phyloP scores from a whole-genome alignment of 2,888 invertebrate species.

The Nomada goodeniana region DNA sequence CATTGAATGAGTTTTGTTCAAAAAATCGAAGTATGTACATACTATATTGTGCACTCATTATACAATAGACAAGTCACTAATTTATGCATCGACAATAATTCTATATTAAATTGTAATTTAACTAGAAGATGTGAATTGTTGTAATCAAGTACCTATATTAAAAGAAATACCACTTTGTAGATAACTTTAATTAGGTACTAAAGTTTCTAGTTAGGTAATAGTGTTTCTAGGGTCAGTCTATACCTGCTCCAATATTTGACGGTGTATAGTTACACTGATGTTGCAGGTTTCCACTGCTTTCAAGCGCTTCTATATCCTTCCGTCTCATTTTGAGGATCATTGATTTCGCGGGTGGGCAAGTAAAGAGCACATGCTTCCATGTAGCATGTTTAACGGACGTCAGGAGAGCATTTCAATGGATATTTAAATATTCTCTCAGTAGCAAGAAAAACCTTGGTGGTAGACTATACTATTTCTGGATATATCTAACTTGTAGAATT shows the following conservation, averaged over 20 bases:
- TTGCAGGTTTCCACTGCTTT: conserved; percentile 45
- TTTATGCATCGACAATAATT: too few relatives aligned
- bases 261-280: conserved; percentile 20
- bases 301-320: conserved; percentile 23
- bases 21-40: too few relatives aligned
- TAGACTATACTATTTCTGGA: not conserved
- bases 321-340: conserved; percentile 41
- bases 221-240: too few relatives aligned
- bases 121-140: too few relatives aligned
- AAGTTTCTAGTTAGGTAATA: too few relatives aligned
- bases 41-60: too few relatives aligned
- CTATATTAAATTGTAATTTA: too few relatives aligned
- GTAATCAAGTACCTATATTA: too few relatives aligned
- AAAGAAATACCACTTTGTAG: too few relatives aligned
- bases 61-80: too few relatives aligned
- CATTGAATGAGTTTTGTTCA: too few relatives aligned
- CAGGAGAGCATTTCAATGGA: not conserved
- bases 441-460: not conserved
- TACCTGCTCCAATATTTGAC: conserved; percentile 35
- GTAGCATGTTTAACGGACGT: not conserved
- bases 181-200: too few relatives aligned
- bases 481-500: not conserved
- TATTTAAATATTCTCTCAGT: not conserved
- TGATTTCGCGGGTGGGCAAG: conserved; percentile 17
- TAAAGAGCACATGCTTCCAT: not conserved